Evolutionary conservation across 2,113 vertebrate species (phyloP).

Genomic region (Mirza zaza): DNA sequence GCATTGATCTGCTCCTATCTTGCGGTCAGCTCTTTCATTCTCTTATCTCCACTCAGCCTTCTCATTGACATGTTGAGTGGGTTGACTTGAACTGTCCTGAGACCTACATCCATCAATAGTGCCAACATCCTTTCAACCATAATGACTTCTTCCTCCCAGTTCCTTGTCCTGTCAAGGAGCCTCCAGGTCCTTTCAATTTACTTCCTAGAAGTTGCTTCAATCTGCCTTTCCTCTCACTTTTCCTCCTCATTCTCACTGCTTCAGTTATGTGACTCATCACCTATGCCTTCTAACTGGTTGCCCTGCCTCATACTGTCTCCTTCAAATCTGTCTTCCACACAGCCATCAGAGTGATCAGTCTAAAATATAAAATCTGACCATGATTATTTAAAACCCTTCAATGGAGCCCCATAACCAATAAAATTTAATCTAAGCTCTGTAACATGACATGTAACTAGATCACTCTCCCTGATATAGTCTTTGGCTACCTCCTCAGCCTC

Average conservation of each 20-base stretch:
- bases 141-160: background rate
- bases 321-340: background rate
- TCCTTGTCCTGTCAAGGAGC: too few species aligned
- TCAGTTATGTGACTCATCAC: background rate
- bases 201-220: background rate
- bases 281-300: background rate
- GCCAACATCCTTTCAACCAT: background rate
- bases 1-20: background rate
- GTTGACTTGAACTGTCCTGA: background rate
- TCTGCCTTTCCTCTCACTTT: background rate
- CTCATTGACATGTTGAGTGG: background rate
- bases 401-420: background rate
- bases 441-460: background rate
- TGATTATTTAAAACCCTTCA: background rate
- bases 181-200: background rate
- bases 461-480: background rate
- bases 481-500: background rate
- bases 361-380: slow-evolving; percentile 14
- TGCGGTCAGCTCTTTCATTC: background rate
- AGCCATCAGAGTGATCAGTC: background rate
- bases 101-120: background rate
- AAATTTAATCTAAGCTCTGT: background rate
- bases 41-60: background rate
- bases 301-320: background rate
- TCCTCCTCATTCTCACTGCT: background rate